Evolutionary conservation across 2,113 vertebrate species (phyloP), one percentile per base, ranked within the genome.

Genomic region (Podarcis raffonei): DNA sequence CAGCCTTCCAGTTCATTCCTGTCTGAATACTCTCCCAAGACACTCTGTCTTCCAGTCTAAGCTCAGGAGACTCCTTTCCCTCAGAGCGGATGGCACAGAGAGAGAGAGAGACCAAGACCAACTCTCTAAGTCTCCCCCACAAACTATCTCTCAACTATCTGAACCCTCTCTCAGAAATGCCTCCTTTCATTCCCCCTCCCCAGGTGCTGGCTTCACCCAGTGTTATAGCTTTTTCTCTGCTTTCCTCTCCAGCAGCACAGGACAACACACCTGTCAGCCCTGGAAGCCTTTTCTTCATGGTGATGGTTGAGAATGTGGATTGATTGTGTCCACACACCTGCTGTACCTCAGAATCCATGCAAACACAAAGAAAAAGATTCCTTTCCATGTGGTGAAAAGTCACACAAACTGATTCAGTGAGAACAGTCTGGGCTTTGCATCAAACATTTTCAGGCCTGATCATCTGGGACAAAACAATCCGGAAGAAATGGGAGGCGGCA

Each of bases 381-480:
- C 42, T 23, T 59, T 59, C 23, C 39, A 16, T 65, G 6, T 39
- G 12, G 37, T 68, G 12, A 25, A 35, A 80, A 87, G 20, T 16
- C 27, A 8, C 8, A 79, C 11, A 27, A 8, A 25, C 18, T n/a
- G 11, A 79, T 7, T 13, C 39, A 68, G 12, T 4, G 9, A 27
- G 12, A 87, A 53, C n/a, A 48, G 6, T 23, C 20, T 72, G 13
- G 16, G 79, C 81, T 12, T 22, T 39, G 79, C 87, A 83, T 83
- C 42, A 59, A 88, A 87, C 92, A 81, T 4, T 90, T 91, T 84
- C 53, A 77, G 62, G 88, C 9, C 25, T 91, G 83, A 93, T 94
- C 84, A 89, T 91, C 80, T 80, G 81, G 89, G 90, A 27, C 25
- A 90, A 82, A 72, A 93, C 83, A 74, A 86, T 91, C 88, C 90